Evolutionary conservation across 2,113 vertebrate genomes (phyloP).

Genomic region (Morone saxatilis): DNA sequence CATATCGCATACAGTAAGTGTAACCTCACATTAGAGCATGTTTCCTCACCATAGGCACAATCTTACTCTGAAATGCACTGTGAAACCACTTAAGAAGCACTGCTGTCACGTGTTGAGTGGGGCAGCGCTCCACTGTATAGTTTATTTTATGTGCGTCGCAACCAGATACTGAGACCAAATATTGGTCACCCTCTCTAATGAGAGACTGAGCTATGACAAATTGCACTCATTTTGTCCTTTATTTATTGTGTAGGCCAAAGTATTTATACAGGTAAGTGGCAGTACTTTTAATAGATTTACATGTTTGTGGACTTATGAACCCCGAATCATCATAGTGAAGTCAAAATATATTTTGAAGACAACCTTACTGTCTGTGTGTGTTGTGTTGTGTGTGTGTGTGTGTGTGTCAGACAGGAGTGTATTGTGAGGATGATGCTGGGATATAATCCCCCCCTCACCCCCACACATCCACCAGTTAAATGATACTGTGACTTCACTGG

Average conservation of each 20-base stretch:
- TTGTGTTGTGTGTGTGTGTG: not conserved
- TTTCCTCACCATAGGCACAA: constrained; percentile 20
- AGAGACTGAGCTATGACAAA: constrained; percentile 69
- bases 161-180: constrained; percentile 24
- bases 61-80: constrained; percentile 15
- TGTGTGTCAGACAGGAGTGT: not conserved
- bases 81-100: constrained; percentile 19
- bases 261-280: constrained; percentile 68
- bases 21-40: constrained; percentile 47
- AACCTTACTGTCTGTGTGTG: not conserved
- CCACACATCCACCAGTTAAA: not conserved
- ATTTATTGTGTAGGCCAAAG: constrained; percentile 13
- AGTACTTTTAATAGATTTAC: constrained; percentile 14
- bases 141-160: not conserved
- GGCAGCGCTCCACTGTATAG: not conserved
- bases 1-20: not conserved
- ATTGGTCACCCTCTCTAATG: constrained; percentile 18
- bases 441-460: not conserved
- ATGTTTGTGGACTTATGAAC: constrained; percentile 13
- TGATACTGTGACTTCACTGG: constrained; percentile 49
- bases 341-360: constrained; percentile 1
- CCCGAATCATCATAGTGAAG: constrained; percentile 8
- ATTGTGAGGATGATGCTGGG: constrained; percentile 13
- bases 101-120: constrained; percentile 15
- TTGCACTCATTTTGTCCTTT: constrained; percentile 61